phyloP scores from a whole-genome alignment of 2,888 invertebrate genomes.

The Eupsilia transversa region DNA sequence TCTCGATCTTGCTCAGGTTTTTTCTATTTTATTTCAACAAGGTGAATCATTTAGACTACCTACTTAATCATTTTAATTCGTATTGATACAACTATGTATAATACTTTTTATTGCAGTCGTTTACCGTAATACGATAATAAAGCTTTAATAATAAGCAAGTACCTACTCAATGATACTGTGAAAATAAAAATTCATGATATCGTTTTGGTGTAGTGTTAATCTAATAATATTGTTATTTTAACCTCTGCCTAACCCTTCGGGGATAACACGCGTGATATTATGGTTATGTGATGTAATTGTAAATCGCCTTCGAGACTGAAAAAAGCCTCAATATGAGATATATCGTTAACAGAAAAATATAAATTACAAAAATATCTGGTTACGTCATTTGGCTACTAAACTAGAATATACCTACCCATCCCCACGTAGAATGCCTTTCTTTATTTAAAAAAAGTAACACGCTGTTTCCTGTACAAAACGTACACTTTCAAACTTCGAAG shows the following conservation, averaged over 20 bases:
- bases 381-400: not conserved
- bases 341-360: not conserved
- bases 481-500: slow-evolving; percentile 45
- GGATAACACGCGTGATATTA: not conserved
- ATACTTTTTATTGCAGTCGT: slow-evolving; percentile 2
- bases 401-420: not conserved
- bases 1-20: slow-evolving; percentile 5
- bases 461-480: slow-evolving; percentile 22
- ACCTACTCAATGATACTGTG: not conserved
- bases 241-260: not conserved
- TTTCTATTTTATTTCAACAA: slow-evolving; percentile 11
- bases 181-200: not conserved
- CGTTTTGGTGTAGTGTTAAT: not conserved
- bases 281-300: not conserved
- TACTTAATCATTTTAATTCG: slow-evolving; percentile 28
- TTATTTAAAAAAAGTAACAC: slow-evolving; percentile 21
- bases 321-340: not conserved
- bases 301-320: not conserved
- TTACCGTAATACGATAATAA: not conserved
- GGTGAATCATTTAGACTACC: slow-evolving; percentile 31
- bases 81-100: slow-evolving; percentile 1
- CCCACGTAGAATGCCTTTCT: not conserved
- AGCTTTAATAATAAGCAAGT: not conserved
- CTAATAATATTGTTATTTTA: not conserved
- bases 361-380: not conserved